A percentile compares a stretch with the other conserved stretches of the same genome.
These are phyloP conservation scores for Microchirus variegatus DNA, from an alignment of 2,797 vertebrate genomes.

Conservation along the genomic window DNA sequence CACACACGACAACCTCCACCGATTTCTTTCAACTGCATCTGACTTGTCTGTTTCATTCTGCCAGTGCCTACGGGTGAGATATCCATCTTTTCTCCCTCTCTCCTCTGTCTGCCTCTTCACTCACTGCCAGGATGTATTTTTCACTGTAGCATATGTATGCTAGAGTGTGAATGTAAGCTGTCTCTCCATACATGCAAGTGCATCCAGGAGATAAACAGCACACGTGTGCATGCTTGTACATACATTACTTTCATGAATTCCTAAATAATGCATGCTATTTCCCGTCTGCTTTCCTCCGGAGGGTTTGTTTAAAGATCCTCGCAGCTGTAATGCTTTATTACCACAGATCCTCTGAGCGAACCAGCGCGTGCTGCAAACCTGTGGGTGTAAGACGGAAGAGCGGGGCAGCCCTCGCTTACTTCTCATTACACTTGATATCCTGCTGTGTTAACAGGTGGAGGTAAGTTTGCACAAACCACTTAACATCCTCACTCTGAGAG, in stretches of 20 bases:
- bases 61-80: conserved; percentile 27
- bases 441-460: conserved; percentile 55
- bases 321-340: conserved; percentile 10
- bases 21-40: conserved; percentile 49
- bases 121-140: conserved; percentile 44
- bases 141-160: conserved; percentile 8
- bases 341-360: conserved; percentile 9
- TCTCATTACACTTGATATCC: conserved; percentile 50
- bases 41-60: conserved; percentile 47
- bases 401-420: conserved; percentile 6
- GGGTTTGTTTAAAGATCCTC: conserved; percentile 30
- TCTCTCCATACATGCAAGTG: conserved; percentile 1
- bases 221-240: not conserved
- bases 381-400: conserved; percentile 12
- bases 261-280: conserved; percentile 19
- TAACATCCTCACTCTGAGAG: conserved; percentile 26
- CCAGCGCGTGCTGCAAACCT: conserved; percentile 1
- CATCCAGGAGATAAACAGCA: no score
- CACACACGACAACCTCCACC: conserved; percentile 33
- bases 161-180: not conserved
- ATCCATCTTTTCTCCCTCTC: conserved; percentile 17
- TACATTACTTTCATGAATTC: conserved; percentile 1
- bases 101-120: conserved; percentile 32
- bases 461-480: conserved; percentile 37
- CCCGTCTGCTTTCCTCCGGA: not conserved